phyloP scores from a whole-genome alignment of 35 echinoderm and acorn worm species.

The Amphiura filiformis region DNA sequence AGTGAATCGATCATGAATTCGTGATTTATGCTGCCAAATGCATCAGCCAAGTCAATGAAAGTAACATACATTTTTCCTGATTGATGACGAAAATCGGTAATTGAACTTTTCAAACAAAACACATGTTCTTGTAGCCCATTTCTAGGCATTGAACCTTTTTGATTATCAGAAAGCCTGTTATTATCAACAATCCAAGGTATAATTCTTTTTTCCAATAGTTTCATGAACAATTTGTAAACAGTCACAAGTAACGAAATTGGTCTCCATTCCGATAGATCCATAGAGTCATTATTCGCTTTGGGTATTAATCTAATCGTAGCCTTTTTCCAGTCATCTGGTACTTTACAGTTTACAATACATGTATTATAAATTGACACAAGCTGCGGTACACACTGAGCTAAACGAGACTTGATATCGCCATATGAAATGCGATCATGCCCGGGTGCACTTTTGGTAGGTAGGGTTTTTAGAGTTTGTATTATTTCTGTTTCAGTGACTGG shows the following conservation, averaged over 20 bases:
- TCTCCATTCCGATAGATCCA: background rate
- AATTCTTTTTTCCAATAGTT: background rate
- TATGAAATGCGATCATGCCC: background rate
- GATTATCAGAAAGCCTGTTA: background rate
- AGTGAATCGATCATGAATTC: slow-evolving; percentile 17
- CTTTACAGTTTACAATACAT: background rate
- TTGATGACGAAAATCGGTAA: slow-evolving; percentile 22
- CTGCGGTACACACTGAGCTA: background rate
- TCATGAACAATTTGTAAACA: background rate
- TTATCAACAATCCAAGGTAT: background rate
- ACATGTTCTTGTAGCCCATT: slow-evolving; percentile 17
- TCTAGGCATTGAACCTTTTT: slow-evolving; percentile 24
- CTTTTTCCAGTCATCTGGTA: background rate
- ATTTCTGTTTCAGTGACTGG: background rate
- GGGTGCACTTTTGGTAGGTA: background rate
- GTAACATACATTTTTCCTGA: slow-evolving; percentile 10
- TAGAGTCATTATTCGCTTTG: slow-evolving; percentile 1
- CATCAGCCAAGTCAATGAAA: slow-evolving; percentile 25
- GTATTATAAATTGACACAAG: background rate
- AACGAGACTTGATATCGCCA: background rate
- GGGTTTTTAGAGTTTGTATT: background rate
- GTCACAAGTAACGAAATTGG: background rate
- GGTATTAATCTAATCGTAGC: background rate
- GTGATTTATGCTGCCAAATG: slow-evolving; percentile 38
- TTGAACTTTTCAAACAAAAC: slow-evolving; percentile 11